Evolutionary conservation across 2,797 vertebrate genomes (phyloP).

Genomic region (Trachurus trachurus): DNA sequence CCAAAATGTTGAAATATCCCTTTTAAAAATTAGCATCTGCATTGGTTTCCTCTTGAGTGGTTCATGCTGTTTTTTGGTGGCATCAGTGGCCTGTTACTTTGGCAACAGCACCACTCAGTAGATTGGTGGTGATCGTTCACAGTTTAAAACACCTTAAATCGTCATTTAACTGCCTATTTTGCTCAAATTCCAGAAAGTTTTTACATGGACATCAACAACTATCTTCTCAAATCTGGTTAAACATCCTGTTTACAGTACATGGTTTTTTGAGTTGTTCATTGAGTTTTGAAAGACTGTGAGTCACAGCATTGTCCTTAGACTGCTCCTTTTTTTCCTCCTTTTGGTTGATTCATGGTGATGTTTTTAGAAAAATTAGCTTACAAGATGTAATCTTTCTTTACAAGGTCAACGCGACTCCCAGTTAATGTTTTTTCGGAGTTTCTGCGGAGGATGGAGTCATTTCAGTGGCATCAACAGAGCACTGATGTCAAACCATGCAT

Average conservation of each 20-base stretch:
- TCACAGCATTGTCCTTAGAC: background rate
- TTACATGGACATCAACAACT: background rate
- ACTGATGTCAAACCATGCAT: constrained; percentile 5
- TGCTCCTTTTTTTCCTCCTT: background rate
- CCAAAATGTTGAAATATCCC: no score
- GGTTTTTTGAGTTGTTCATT: background rate
- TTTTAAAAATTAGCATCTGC: background rate
- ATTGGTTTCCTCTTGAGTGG: background rate
- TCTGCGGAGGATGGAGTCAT: background rate
- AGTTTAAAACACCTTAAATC: background rate
- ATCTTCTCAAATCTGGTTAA: background rate
- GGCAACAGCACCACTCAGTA: background rate
- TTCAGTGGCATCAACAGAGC: constrained; percentile 10
- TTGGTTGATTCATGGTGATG: background rate
- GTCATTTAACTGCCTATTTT: no score
- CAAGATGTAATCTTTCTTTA: background rate
- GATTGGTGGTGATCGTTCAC: background rate
- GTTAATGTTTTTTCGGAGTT: background rate
- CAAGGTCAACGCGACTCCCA: background rate
- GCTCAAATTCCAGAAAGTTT: no score
- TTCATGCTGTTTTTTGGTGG: no score
- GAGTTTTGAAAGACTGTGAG: background rate
- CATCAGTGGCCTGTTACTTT: background rate
- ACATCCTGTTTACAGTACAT: background rate
- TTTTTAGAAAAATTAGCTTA: background rate